phyloP scores from a whole-genome alignment of 1,140 invertebrate genomes.

The Hyles vespertilio region DNA sequence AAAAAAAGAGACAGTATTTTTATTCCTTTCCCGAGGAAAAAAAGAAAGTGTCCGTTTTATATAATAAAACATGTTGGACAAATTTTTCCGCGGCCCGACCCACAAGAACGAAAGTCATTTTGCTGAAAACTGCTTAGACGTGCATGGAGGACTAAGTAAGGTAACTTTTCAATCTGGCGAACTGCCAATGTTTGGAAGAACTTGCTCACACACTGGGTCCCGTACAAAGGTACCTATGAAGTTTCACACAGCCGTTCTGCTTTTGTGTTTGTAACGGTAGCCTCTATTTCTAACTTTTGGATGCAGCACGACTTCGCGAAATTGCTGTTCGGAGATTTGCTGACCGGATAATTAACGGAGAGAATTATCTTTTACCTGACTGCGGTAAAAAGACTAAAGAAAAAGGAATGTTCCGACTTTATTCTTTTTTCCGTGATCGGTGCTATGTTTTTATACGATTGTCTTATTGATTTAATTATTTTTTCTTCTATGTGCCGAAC shows the following conservation, averaged over 20 bases:
- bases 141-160: constrained; percentile 29
- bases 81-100: constrained; percentile 12
- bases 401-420: too few relatives aligned
- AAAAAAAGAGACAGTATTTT: not conserved
- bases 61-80: constrained; percentile 16
- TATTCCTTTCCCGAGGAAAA: too few relatives aligned
- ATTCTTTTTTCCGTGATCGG: too few relatives aligned
- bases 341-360: not conserved
- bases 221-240: constrained; percentile 34
- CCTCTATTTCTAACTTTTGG: not conserved
- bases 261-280: constrained; percentile 14
- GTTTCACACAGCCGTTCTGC: constrained; percentile 26
- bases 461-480: too few relatives aligned
- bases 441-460: too few relatives aligned
- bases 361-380: too few relatives aligned
- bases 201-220: constrained; percentile 17
- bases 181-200: constrained; percentile 39
- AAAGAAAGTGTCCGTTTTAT: constrained; percentile 1
- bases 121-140: constrained; percentile 32
- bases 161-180: constrained; percentile 33
- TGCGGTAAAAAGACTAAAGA: too few relatives aligned
- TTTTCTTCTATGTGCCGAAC: too few relatives aligned
- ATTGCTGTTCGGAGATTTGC: not conserved
- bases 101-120: constrained; percentile 28
- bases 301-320: too few relatives aligned